These are phyloP conservation scores for Aurelia sp. DNA, from an alignment of 30 jellyfish, hydroid and myxozoan species.

Conservation along the genomic window DNA sequence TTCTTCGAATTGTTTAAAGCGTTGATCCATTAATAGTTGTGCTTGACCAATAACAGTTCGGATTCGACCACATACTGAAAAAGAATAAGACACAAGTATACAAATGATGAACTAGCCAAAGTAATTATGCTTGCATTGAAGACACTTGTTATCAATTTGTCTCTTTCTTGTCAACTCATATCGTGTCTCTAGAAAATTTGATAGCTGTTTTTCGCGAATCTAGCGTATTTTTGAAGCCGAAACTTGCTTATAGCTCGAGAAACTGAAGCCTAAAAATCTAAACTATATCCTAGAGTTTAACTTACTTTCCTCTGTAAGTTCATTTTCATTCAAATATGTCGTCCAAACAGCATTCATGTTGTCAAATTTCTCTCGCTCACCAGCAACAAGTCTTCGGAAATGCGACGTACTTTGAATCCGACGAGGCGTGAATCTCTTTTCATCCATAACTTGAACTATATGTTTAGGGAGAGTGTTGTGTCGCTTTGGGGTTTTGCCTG, in stretches of 20 bases:
- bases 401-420: conserved; percentile 56
- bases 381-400: conserved; percentile 52
- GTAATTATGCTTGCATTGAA: too few relatives aligned
- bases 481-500: conserved; percentile 45
- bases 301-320: conserved; percentile 79
- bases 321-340: conserved; percentile 31
- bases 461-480: conserved; percentile 2
- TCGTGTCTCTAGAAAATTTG: too few relatives aligned
- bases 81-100: background rate
- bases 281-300: background rate
- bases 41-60: conserved; percentile 91
- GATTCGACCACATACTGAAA: conserved; percentile 73
- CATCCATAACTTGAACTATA: conserved; percentile 7
- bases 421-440: conserved; percentile 40
- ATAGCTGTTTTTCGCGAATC: too few relatives aligned
- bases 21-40: conserved; percentile 68
- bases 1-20: conserved; percentile 80
- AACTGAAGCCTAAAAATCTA: too few relatives aligned
- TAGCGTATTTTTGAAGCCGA: too few relatives aligned
- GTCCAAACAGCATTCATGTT: conserved; percentile 47
- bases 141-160: too few relatives aligned
- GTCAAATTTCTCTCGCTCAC: conserved; percentile 54
- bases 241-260: too few relatives aligned
- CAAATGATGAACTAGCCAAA: too few relatives aligned
- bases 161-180: too few relatives aligned